Evolutionary conservation across 2,888 invertebrate species (phyloP), one percentile per base, ranked within the genome.

Genomic region (Xylocampa areola): DNA sequence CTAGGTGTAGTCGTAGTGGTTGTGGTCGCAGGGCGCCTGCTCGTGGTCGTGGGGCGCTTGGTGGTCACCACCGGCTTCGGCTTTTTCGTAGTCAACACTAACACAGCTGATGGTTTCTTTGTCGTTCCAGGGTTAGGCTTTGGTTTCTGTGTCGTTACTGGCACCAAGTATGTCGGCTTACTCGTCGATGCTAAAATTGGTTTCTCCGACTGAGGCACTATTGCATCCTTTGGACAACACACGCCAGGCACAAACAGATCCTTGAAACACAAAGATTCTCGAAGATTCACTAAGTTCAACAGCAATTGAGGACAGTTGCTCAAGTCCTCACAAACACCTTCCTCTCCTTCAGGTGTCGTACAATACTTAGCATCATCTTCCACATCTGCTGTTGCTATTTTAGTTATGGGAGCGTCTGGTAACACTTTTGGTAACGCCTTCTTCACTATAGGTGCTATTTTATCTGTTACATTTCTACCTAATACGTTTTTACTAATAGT

Each of bases 211-310:
- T 76, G 76, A 3, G 87, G 80, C n/a, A 88, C 82, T 2, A 91
- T 80, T 0, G 83, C 91, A 76, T 92, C 94, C 76, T 94, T 89
- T 6, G 98, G 98, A 86, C 98, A 98, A 82, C 98, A 98, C 1
- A 98, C 98, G 1, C 98, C 98, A 0, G 98, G 98, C 1, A 97
- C 97, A 79, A 98, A 98, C 1, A 98, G 94, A 64, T 97, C 97
- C 90, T 98, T 98, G 82, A 98, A 98, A 81, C 98, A 98, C 7
- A 98, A 93, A 0, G 98, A 98, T 80, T 98, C 97, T 23, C 98
- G 92, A 13, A 98, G 92, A 82, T 96, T 97, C 10, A 96, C 96
- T 44, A 98, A 92, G 86, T 98, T 97, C 16, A 98, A 88, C 0
- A 98, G 90, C 19, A 98, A 88, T 72, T 97, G 97, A 0, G 98